Evolutionary conservation across 1,140 invertebrate genomes (phyloP), one percentile per base, ranked within the genome.

Genomic region (Philaenus spumarius): DNA sequence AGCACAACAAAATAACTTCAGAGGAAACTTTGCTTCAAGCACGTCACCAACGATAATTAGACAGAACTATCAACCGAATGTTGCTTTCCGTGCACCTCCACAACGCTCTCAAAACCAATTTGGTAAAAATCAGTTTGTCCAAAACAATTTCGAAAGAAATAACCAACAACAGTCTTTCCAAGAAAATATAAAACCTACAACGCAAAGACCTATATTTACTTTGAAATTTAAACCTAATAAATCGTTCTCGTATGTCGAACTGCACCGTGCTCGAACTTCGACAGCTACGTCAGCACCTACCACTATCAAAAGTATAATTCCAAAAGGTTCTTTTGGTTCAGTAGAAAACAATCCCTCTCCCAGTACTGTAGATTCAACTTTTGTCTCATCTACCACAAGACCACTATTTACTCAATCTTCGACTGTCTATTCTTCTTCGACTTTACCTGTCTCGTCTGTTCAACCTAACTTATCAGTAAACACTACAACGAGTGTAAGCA

Each of bases 181-280:
- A 30, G 26, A 3, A 30, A 30, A 9, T 30, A n/a, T n/a, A n/a
- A n/a, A 19, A 53, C 43, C 23, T 39, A 58, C 23, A 14, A 60
- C 47, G 12, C 20, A 37, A 30, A 61, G 55, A 48, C 48, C 62
- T 20, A 53, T 64, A 34, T 62, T 59, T 54, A 64, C 55, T 46
- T 42, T 58, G 14, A 63, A 60, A 59, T 45, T 62, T 20, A 59
- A 47, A 48, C 58, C 62, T 11, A 63, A 43, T 24, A 63, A 59
- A 35, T 35, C 40, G 11, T 63, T 60, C 30, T 63, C 62, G 0
- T 60, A 53, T 35, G 48, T 63, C 15, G 62, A 63, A 47, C 50
- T 63, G 2, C 58, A 63, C 22, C 55, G 58, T n/a, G 20, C 46
- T 23, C 40, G 19, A 46, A 53, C 26, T 9, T 55, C 62, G 34